These are phyloP conservation scores for Teleiodes luculella DNA, from an alignment of 2,888 invertebrate species.

Conservation along the genomic window DNA sequence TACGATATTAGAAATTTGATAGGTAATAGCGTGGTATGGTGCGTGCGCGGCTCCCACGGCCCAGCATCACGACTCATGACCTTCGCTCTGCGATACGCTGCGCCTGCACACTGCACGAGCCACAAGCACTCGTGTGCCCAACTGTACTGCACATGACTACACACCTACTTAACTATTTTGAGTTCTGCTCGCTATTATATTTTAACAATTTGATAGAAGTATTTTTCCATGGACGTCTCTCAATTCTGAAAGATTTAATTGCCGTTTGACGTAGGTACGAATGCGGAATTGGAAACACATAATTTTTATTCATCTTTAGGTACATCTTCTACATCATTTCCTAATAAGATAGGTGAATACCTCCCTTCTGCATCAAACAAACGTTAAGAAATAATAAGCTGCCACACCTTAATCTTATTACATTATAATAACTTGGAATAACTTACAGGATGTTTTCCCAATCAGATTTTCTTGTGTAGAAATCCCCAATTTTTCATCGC, in stretches of 20 bases:
- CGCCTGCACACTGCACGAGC: too few relatives aligned
- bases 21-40: slow-evolving; percentile 8
- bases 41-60: slow-evolving; percentile 18
- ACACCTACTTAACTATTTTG: background rate
- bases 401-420: slow-evolving; percentile 70
- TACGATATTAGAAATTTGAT: slow-evolving; percentile 7
- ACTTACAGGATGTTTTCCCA: slow-evolving; percentile 73
- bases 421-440: slow-evolving; percentile 69
- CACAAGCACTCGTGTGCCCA: slow-evolving; percentile 8
- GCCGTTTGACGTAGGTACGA: too few relatives aligned
- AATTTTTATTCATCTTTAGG: too few relatives aligned
- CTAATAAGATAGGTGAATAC: slow-evolving; percentile 36
- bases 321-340: slow-evolving; percentile 34
- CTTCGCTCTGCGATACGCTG: slow-evolving; percentile 10
- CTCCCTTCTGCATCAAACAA: slow-evolving; percentile 56
- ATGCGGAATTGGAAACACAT: too few relatives aligned
- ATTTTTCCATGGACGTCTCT: too few relatives aligned
- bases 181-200: background rate
- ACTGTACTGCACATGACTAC: background rate
- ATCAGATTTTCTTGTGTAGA: slow-evolving; percentile 54
- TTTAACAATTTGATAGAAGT: background rate
- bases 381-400: slow-evolving; percentile 69
- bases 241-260: too few relatives aligned
- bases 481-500: slow-evolving; percentile 72
- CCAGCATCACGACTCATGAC: slow-evolving; percentile 18